Evolutionary conservation across 2,113 vertebrate species (phyloP), one percentile per base, ranked within the genome.

Genomic region (Takifugu bimaculatus): DNA sequence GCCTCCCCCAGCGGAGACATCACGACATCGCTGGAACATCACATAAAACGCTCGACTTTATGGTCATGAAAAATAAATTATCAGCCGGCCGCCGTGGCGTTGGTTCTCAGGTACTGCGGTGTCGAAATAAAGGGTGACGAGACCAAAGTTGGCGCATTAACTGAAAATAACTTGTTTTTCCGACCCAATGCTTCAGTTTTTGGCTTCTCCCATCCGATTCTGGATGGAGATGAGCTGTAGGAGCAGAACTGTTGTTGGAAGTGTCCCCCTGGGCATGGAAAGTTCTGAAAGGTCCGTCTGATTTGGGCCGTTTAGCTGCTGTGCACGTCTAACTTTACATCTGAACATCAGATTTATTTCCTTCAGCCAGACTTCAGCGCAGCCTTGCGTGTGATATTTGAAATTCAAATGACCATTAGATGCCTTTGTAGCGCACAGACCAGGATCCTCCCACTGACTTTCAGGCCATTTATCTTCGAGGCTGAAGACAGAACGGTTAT

Each of bases 21-120:
- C 59, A 50, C 60, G 52, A 58, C 68, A 74, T 72, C 67, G 67
- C 60, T 79, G 65, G 48, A 56, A 25, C 29, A 48, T 74, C 62
- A 53, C 64, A 82, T 73, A 73, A 81, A 82, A 71, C 25, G 56
- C 13, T 68, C 20, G 54, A 68, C 59, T 79, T 84, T 73, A 80
- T 66, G 58, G 67, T 75, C 55, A 78, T 66, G 63, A 83, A 78
- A 77, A 81, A 80, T 66, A 54, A 81, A 85, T 83, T 79, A 82
- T 87, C 68, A 83, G 72, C 62, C 44, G 13, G 48, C 62, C 60
- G 69, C 75, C 72, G 63, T 63, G 13, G 62, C 60, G 74, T 66
- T 68, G 26, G 74, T 72, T 78, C 65, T 74, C 69, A 75, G 54
- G 70, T 57, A 57, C 43, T 63, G 71, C 68, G 65, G 76, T 81